Evolutionary conservation across 1,140 invertebrate species (phyloP).

Genomic region (Ips typographus): DNA sequence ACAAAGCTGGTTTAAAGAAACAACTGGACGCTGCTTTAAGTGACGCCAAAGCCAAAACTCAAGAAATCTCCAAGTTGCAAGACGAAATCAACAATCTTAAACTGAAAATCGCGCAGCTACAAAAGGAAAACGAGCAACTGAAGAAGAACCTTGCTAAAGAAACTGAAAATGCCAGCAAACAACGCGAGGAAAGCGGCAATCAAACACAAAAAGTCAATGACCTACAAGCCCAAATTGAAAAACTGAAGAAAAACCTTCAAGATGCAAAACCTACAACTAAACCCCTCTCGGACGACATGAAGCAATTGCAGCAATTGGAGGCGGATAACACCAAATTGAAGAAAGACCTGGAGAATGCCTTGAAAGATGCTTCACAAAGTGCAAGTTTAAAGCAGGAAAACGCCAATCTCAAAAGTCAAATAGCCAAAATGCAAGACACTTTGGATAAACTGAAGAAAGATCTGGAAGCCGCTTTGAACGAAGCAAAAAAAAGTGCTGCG

Average conservation of each 20-base stretch:
- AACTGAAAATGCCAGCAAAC: slow-evolving; percentile 9
- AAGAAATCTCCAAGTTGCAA: slow-evolving; percentile 16
- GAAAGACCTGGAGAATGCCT: slow-evolving; percentile 30
- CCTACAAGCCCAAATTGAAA: slow-evolving; percentile 29
- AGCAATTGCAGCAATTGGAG: slow-evolving; percentile 20
- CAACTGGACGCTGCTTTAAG: slow-evolving; percentile 32
- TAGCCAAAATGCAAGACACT: slow-evolving; percentile 6
- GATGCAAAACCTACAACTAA: neutral
- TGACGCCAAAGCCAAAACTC: slow-evolving; percentile 27
- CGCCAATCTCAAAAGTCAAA: slow-evolving; percentile 23
- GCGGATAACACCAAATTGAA: slow-evolving; percentile 15
- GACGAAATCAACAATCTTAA: slow-evolving; percentile 34
- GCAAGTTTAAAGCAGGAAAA: slow-evolving; percentile 11
- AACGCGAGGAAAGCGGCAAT: slow-evolving; percentile 23
- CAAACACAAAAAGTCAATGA: slow-evolving; percentile 29
- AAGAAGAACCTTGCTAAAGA: slow-evolving; percentile 21
- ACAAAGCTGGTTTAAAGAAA: slow-evolving; percentile 30
- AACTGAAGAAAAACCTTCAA: slow-evolving; percentile 31
- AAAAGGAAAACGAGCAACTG: slow-evolving; percentile 25
- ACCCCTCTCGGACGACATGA: neutral
- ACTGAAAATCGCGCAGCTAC: slow-evolving; percentile 22
- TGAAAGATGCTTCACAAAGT: slow-evolving; percentile 18
- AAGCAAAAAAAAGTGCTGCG: slow-evolving; percentile 9
- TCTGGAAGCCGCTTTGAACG: slow-evolving; percentile 9
- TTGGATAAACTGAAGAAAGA: slow-evolving; percentile 28